Percentiles rank a stretch among this genome's conserved stretches.
Conservation (phyloP, 2,797 vertebrate species). For the Distichodus sexfasciatus region DNA sequence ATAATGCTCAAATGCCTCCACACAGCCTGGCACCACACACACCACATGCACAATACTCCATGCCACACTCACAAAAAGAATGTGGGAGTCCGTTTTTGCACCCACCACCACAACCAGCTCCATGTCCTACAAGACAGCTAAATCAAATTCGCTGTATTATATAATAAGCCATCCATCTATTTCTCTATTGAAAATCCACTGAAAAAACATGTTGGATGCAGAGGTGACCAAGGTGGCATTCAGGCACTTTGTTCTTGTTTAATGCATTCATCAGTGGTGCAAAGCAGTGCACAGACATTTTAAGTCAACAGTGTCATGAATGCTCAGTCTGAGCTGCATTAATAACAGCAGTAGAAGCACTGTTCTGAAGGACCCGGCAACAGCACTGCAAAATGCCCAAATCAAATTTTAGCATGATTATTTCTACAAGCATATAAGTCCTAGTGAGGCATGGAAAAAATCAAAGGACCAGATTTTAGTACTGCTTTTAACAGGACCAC, state of each 20-base stretch:
- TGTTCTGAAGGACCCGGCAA: not conserved
- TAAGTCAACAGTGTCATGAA: not conserved
- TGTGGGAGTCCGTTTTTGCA: not conserved
- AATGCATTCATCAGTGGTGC: not conserved
- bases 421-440: too few species aligned
- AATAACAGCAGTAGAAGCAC: not conserved
- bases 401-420: not conserved
- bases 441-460: too few species aligned
- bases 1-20: conserved; percentile 45
- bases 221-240: not conserved
- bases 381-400: too few species aligned
- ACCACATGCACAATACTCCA: conserved; percentile 17
- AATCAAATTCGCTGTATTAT: not conserved
- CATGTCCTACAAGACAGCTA: not conserved
- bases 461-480: too few species aligned
- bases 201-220: not conserved
- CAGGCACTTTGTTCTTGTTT: not conserved
- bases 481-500: not conserved
- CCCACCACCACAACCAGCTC: not conserved
- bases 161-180: not conserved
- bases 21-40: conserved; percentile 38
- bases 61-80: not conserved
- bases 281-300: not conserved
- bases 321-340: not conserved
- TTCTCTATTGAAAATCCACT: not conserved